phyloP scores from a whole-genome alignment of 2,888 invertebrate genomes.

The Dynastes tityus region DNA sequence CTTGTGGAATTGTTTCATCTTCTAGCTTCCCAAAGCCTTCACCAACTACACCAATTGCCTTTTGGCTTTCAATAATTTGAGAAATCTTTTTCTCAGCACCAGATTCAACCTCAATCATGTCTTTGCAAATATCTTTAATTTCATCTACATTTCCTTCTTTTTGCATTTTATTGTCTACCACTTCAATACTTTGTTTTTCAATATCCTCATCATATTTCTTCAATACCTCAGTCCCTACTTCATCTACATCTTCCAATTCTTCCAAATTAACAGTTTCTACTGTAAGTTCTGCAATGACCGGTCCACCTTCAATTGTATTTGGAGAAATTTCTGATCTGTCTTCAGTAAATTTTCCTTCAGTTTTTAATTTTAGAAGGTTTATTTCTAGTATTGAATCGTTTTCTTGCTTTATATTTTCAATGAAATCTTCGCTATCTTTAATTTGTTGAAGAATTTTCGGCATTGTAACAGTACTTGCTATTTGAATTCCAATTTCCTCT shows the following conservation, averaged over 20 bases:
- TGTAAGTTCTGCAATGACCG: neutral
- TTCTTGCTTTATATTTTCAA: no score
- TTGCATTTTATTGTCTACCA: neutral
- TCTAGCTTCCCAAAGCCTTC: neutral
- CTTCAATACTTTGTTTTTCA: neutral
- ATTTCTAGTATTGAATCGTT: no score
- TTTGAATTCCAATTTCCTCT: neutral
- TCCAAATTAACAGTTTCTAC: conserved; percentile 1
- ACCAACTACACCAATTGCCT: neutral
- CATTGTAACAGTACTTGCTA: neutral
- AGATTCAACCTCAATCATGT: conserved; percentile 1
- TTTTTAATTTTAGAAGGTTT: no score
- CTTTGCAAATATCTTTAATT: neutral
- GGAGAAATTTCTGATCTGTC: neutral
- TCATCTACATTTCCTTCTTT: neutral
- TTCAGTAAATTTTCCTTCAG: neutral
- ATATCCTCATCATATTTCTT: neutral
- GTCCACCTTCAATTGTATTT: no score
- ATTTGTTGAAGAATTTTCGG: no score
- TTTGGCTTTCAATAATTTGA: neutral
- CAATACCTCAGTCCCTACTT: conserved; percentile 1
- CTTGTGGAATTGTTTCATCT: neutral
- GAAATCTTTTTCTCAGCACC: neutral
- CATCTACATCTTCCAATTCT: neutral
- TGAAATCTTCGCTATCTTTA: no score